Conservation (phyloP, 37 sponge, comb jelly and placozoan species). For the Mnemiopsis leidyi region DNA sequence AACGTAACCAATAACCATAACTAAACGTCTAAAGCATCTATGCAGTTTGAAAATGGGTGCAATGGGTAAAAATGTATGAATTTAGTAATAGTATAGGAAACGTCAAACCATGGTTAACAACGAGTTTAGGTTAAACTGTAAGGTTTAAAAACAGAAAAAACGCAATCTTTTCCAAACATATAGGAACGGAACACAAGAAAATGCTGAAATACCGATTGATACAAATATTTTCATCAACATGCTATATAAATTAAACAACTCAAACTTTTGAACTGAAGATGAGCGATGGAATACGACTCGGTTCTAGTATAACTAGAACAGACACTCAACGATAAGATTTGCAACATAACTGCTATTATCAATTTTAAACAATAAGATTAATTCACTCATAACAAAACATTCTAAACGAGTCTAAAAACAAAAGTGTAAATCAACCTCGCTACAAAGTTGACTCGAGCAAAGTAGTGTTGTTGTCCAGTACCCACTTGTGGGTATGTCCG, state of each 20-base stretch:
- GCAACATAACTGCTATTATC: not conserved
- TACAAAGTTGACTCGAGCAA: slow-evolving; percentile 32
- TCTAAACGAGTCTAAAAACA: not conserved
- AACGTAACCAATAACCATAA: too few species aligned
- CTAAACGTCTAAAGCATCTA: too few species aligned
- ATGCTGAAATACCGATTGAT: not conserved
- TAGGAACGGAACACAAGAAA: not conserved
- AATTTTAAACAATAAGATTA: not conserved
- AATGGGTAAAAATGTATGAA: too few species aligned
- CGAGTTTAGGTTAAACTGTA: not conserved
- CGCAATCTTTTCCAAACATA: not conserved
- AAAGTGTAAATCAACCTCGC: not conserved
- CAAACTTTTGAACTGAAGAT: not conserved
- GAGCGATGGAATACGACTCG: too few species aligned
- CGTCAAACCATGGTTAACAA: not conserved
- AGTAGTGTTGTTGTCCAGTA: slow-evolving; percentile 43
- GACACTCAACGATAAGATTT: not conserved
- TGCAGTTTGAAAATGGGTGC: too few species aligned
- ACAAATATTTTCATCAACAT: not conserved
- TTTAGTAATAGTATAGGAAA: too few species aligned
- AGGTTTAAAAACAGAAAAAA: not conserved
- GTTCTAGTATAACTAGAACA: not conserved
- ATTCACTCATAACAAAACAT: not conserved
- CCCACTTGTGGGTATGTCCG: slow-evolving; percentile 36
- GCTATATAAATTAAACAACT: not conserved